These are phyloP conservation scores for Halisarca cf. caerulea DNA, from an alignment of 37 sponge, comb jelly and placozoan species.

Conservation along the genomic window DNA sequence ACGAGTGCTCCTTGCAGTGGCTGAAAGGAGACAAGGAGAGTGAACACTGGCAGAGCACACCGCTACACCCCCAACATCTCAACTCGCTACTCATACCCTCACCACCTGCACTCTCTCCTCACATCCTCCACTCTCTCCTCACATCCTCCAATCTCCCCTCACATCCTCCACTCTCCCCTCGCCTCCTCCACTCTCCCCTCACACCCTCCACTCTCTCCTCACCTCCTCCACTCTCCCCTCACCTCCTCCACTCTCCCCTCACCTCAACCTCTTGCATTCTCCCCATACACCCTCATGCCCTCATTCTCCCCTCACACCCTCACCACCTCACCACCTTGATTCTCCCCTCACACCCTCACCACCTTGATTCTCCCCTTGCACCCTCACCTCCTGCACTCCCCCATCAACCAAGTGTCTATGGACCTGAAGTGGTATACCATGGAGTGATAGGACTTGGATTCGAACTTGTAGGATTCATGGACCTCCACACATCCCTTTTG, in stretches of 20 bases:
- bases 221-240: slow-evolving; percentile 72
- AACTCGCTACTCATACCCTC: background rate
- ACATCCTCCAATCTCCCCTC: too few species aligned
- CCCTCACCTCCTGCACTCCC: slow-evolving; percentile 64
- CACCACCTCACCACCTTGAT: background rate
- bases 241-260: slow-evolving; percentile 21
- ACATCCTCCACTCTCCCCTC: slow-evolving; percentile 70
- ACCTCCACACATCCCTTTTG: slow-evolving; percentile 73
- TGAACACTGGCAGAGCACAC: background rate
- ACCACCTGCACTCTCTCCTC: too few species aligned
- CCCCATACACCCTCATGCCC: background rate
- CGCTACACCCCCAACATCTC: background rate
- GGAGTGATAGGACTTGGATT: slow-evolving; percentile 72
- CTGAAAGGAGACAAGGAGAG: slow-evolving; percentile 11
- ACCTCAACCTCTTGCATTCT: background rate
- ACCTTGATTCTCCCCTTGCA: background rate
- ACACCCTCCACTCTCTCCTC: too few species aligned
- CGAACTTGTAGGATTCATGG: slow-evolving; percentile 76
- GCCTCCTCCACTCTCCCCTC: too few species aligned
- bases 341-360: background rate
- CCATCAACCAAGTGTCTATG: slow-evolving; percentile 84
- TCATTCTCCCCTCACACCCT: background rate
- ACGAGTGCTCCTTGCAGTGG: slow-evolving; percentile 62
- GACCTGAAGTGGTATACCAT: slow-evolving; percentile 86
- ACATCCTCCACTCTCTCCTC: too few species aligned